A percentile compares a stretch with the other conserved stretches of the same genome.
Evolutionary conservation across 2,797 vertebrate genomes (phyloP).

Genomic region (Ceryle rudis): DNA sequence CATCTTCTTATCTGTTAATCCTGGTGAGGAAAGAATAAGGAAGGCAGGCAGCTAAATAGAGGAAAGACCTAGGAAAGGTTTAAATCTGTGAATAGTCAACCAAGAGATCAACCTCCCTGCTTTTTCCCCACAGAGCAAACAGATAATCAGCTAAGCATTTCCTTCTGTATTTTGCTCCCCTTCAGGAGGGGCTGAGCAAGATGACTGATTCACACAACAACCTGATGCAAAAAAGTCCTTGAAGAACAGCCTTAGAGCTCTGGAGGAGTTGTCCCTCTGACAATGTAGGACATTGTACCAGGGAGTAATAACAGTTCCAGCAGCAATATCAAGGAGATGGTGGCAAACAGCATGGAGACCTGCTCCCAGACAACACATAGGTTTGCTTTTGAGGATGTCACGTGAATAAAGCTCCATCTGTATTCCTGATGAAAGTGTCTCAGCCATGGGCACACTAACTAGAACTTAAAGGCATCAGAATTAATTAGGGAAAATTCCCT

Average conservation of each 20-base stretch:
- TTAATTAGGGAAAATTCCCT: neutral
- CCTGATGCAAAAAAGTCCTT: neutral
- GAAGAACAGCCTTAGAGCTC: neutral
- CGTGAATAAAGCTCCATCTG: neutral
- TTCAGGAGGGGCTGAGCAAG: neutral
- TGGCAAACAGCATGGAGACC: neutral
- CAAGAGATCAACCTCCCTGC: neutral
- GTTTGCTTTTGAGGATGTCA: neutral
- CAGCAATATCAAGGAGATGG: neutral
- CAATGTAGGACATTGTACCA: neutral
- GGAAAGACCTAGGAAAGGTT: neutral
- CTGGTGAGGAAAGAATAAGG: neutral
- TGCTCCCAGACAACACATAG: neutral
- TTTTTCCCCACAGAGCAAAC: neutral
- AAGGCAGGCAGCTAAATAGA: neutral
- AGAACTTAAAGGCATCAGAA: neutral
- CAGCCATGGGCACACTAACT: neutral
- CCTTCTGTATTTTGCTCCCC: neutral
- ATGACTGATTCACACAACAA: neutral
- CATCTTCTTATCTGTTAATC: slow-evolving; percentile 52
- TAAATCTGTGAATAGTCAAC: neutral
- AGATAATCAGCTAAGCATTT: neutral
- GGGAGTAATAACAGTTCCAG: neutral
- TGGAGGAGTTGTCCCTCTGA: neutral
- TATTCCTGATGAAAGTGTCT: neutral